These are phyloP conservation scores for Calidris pugnax DNA, from an alignment of 2,113 vertebrate genomes.

Conservation along the genomic window DNA sequence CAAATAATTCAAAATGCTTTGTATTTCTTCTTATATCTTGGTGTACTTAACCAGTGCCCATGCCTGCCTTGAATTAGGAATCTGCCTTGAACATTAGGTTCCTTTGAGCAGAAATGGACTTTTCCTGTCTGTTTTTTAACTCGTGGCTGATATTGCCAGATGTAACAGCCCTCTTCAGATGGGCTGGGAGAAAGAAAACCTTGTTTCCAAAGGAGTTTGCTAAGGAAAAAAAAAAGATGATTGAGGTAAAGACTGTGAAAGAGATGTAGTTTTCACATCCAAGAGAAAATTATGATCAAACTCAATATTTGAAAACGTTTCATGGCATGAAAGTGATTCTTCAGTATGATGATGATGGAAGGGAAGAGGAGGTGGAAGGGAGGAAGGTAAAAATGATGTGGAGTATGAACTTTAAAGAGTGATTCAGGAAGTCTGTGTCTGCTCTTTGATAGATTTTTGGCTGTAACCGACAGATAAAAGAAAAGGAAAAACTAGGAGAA, in stretches of 20 bases:
- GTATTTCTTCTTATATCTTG: background rate
- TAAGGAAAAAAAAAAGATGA: background rate
- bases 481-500: background rate
- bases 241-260: background rate
- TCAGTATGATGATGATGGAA: background rate
- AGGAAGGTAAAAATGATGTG: background rate
- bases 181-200: background rate
- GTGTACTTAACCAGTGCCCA: background rate
- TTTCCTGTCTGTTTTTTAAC: background rate
- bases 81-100: background rate
- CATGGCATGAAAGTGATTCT: background rate
- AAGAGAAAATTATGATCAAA: background rate
- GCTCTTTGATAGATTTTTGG: background rate
- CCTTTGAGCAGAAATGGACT: background rate
- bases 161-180: background rate
- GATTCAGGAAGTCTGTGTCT: background rate
- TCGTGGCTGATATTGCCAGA: background rate
- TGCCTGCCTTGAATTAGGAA: background rate
- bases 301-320: background rate
- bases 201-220: background rate
- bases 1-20: background rate
- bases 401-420: background rate
- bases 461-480: background rate
- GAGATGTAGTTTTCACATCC: background rate
- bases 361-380: background rate